phyloP scores from a whole-genome alignment of 2,113 vertebrate genomes.

The Struthio camelus region DNA sequence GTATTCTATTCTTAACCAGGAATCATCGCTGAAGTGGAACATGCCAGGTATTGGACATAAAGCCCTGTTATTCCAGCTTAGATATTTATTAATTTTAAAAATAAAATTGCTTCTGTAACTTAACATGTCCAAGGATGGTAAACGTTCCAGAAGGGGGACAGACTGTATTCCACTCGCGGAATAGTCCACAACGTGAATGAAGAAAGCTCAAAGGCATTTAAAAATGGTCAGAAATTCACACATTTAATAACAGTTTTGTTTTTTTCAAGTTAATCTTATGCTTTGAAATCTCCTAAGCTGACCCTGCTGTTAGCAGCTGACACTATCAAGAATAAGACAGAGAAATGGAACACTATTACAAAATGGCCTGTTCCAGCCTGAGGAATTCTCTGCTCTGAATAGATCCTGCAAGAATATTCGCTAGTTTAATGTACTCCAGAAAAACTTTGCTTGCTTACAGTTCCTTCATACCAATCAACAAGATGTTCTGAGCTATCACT shows the following conservation, averaged over 20 bases:
- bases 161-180: background rate
- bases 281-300: conserved; percentile 53
- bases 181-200: background rate
- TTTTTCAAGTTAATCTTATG: conserved; percentile 53
- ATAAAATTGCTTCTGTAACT: conserved; percentile 19
- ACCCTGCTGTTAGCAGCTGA: background rate
- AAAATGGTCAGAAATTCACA: background rate
- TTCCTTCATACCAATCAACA: background rate
- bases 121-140: conserved; percentile 24
- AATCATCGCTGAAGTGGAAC: conserved; percentile 9
- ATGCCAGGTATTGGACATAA: background rate
- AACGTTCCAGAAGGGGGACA: background rate
- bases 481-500: background rate
- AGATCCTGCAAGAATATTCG: background rate
- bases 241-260: background rate
- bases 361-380: background rate
- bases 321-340: background rate
- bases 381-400: background rate
- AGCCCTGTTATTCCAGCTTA: background rate
- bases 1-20: conserved; percentile 7
- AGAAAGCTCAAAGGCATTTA: conserved; percentile 28
- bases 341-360: background rate
- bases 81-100: background rate
- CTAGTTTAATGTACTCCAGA: conserved; percentile 4
- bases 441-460: conserved; percentile 14